Conservation (phyloP, 1,140 invertebrate species). For the Papilio machaon region DNA sequence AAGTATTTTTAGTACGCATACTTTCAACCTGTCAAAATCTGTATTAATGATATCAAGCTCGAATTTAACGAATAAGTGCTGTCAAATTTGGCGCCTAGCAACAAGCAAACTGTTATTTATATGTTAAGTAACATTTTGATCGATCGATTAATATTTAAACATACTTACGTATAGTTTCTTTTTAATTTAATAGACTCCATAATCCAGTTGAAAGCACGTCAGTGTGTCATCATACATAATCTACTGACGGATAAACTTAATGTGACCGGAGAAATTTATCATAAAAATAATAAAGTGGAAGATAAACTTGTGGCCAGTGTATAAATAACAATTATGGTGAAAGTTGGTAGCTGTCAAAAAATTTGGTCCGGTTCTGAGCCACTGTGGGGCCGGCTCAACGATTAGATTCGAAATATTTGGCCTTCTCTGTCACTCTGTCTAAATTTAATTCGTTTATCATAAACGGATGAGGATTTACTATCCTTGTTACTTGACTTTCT, state of each 20-base stretch:
- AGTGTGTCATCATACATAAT: slow-evolving; percentile 45
- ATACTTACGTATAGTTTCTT: not conserved
- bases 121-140: not conserved
- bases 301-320: slow-evolving; percentile 57
- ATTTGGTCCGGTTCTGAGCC: slow-evolving; percentile 54
- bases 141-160: slow-evolving; percentile 16
- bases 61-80: not conserved
- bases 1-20: not conserved
- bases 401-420: slow-evolving; percentile 64
- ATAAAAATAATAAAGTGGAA: slow-evolving; percentile 61
- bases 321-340: slow-evolving; percentile 77
- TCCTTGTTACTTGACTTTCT: slow-evolving; percentile 39
- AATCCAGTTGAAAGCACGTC: slow-evolving; percentile 9
- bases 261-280: slow-evolving; percentile 47
- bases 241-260: slow-evolving; percentile 50
- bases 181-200: slow-evolving; percentile 11
- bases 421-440: slow-evolving; percentile 53
- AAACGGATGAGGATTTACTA: slow-evolving; percentile 46
- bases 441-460: slow-evolving; percentile 38
- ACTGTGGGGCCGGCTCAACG: slow-evolving; percentile 47
- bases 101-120: not conserved
- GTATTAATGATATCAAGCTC: not conserved
- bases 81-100: not conserved
- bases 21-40: not conserved
- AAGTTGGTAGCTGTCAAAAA: slow-evolving; percentile 68